Evolutionary conservation across 2,888 invertebrate genomes (phyloP).

Genomic region (Nudaria mundana): DNA sequence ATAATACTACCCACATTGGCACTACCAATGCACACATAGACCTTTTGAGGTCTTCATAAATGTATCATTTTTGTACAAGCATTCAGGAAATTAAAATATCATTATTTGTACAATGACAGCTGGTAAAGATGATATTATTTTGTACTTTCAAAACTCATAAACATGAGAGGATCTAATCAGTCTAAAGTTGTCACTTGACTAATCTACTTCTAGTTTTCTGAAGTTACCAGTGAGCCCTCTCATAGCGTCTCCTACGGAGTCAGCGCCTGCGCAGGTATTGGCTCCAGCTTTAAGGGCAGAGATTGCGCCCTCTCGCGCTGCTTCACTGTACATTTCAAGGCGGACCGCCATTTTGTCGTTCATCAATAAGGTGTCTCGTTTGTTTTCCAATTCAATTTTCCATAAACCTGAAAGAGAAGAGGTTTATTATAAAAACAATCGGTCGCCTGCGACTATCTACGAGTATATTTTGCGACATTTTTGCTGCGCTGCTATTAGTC

Average conservation of each 20-base stretch:
- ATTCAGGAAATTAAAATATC: too few relatives aligned
- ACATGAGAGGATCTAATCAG: conserved; percentile 23
- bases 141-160: conserved; percentile 7
- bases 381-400: conserved; percentile 84
- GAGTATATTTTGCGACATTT: too few relatives aligned
- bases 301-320: conserved; percentile 87
- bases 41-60: background rate
- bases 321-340: conserved; percentile 85
- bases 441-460: too few relatives aligned
- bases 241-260: conserved; percentile 84
- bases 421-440: background rate
- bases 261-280: conserved; percentile 81
- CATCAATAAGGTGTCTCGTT: conserved; percentile 81
- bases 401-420: conserved; percentile 78
- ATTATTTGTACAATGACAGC: too few relatives aligned
- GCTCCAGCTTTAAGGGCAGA: conserved; percentile 85
- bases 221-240: conserved; percentile 88
- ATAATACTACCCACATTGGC: conserved; percentile 1
- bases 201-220: conserved; percentile 89
- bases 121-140: background rate
- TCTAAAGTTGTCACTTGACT: conserved; percentile 19
- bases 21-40: background rate
- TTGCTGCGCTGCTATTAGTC: too few relatives aligned
- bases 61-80: background rate
- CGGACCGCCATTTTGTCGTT: conserved; percentile 87